These are phyloP conservation scores for Ramphastos sulfuratus DNA, from an alignment of 2,113 vertebrate species.

Conservation along the genomic window DNA sequence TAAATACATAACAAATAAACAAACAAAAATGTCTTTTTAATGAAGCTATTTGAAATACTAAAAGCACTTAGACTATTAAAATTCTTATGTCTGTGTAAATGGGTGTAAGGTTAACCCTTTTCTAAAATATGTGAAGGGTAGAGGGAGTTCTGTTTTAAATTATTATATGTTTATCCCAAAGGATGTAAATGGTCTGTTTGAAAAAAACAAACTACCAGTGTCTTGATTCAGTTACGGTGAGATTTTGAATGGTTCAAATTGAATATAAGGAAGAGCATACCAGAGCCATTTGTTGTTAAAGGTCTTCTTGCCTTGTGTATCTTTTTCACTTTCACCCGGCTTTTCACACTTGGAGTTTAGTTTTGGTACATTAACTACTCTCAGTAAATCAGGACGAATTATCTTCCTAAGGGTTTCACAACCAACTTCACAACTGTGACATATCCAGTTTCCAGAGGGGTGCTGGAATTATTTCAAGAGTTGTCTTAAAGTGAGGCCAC, in stretches of 20 bases:
- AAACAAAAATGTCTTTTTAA: background rate
- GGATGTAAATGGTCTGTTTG: background rate
- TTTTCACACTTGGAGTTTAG: background rate
- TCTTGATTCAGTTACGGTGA: background rate
- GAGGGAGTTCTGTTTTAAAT: background rate
- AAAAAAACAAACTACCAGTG: background rate
- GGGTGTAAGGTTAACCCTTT: background rate
- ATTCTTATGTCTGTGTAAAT: background rate
- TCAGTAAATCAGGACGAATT: background rate
- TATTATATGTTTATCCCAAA: background rate
- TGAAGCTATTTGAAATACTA: background rate
- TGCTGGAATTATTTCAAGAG: constrained; percentile 4
- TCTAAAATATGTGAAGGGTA: background rate
- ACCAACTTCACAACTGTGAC: background rate
- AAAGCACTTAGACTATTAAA: background rate
- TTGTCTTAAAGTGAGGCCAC: background rate
- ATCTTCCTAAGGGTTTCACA: background rate
- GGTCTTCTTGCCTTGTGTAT: background rate
- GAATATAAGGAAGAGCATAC: background rate
- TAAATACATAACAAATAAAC: background rate
- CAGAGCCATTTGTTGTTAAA: background rate
- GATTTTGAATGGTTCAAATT: background rate
- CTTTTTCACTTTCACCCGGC: background rate
- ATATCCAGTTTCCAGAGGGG: background rate
- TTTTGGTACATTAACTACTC: background rate